A percentile compares a stretch with the other conserved stretches of the same genome.
These are phyloP conservation scores for Galaxea fascicularis DNA, from an alignment of 92 coral and sea anemone genomes.

Conservation along the genomic window DNA sequence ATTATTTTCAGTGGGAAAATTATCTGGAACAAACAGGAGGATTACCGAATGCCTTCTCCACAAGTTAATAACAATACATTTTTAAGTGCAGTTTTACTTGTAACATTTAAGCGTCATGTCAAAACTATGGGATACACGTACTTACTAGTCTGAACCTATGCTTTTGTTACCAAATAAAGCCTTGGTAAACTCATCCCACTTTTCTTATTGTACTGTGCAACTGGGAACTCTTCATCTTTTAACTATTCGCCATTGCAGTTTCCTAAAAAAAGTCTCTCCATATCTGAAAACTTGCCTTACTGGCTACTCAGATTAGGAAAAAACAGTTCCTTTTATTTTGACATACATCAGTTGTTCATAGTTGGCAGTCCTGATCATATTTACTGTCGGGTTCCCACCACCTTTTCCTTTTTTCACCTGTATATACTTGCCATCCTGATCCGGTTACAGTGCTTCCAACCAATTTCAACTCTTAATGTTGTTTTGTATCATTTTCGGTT, in stretches of 20 bases:
- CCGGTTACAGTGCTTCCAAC: not conserved
- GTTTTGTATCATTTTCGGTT: too few species aligned
- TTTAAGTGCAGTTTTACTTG: too few species aligned
- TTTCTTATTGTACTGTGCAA: not conserved
- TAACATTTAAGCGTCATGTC: too few species aligned
- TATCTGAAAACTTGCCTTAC: not conserved
- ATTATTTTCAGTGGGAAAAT: too few species aligned
- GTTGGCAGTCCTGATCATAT: not conserved
- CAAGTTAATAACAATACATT: too few species aligned
- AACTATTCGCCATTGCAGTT: not conserved
- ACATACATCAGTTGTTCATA: not conserved
- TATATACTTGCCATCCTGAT: not conserved
- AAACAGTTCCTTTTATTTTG: not conserved
- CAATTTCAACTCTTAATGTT: slow-evolving; percentile 6
- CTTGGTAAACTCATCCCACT: not conserved
- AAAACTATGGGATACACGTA: too few species aligned
- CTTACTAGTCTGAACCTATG: not conserved
- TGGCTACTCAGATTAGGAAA: not conserved
- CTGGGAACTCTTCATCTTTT: not conserved
- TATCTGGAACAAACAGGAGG: too few species aligned
- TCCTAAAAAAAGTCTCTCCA: not conserved
- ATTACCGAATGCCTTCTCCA: too few species aligned
- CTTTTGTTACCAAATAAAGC: not conserved
- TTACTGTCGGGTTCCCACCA: not conserved
- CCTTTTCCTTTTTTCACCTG: slow-evolving; percentile 1